Evolutionary conservation across 1,140 invertebrate species (phyloP).

Genomic region (Habropoda laboriosa): DNA sequence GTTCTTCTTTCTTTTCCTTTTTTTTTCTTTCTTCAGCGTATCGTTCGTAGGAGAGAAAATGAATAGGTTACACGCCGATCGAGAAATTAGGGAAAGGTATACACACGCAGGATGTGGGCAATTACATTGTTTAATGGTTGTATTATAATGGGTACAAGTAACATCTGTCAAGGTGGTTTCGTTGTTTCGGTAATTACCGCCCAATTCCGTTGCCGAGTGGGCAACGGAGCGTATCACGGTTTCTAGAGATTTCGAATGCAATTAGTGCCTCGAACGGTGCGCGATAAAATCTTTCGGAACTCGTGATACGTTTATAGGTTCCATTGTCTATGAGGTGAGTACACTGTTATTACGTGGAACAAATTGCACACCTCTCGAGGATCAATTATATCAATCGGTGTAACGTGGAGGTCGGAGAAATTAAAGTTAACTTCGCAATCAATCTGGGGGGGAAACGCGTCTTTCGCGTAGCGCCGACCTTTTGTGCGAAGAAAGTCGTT

Average conservation of each 20-base stretch:
- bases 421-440: slow-evolving; percentile 51
- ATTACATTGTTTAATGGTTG: slow-evolving; percentile 78
- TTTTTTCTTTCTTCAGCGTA: not conserved
- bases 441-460: slow-evolving; percentile 53
- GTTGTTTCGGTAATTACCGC: slow-evolving; percentile 75
- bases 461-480: slow-evolving; percentile 1
- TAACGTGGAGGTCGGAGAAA: not conserved
- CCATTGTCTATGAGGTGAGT: not conserved
- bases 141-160: slow-evolving; percentile 66
- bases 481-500: slow-evolving; percentile 55
- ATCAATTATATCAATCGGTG: not conserved
- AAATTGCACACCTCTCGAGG: not conserved
- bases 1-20: no score
- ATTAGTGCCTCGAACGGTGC: slow-evolving; percentile 33
- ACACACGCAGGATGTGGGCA: slow-evolving; percentile 71
- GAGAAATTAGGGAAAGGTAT: slow-evolving; percentile 67
- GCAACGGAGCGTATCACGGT: slow-evolving; percentile 54
- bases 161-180: slow-evolving; percentile 71
- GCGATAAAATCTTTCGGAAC: slow-evolving; percentile 28
- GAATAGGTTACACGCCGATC: slow-evolving; percentile 31
- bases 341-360: not conserved
- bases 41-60: slow-evolving; percentile 13
- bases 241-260: slow-evolving; percentile 58
- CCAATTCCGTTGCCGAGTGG: slow-evolving; percentile 52
- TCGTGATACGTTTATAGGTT: not conserved